phyloP scores from a whole-genome alignment of 2,888 invertebrate genomes.

The Drosophila ezoana region DNA sequence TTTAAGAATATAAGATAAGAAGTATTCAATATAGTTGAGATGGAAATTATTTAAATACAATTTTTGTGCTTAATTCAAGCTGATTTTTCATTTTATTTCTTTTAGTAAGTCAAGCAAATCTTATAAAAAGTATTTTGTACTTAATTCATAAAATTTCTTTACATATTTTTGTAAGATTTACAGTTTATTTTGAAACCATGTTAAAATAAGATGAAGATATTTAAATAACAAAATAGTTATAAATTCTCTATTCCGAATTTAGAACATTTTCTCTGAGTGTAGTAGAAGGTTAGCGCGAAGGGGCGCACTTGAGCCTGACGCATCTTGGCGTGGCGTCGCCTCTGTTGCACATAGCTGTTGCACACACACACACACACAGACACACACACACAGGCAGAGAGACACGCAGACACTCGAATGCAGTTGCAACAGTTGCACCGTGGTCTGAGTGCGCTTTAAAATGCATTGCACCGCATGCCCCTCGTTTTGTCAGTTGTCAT shows the following conservation, averaged over 20 bases:
- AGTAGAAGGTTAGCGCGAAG: neutral
- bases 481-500: conserved; percentile 50
- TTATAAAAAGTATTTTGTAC: too few relatives aligned
- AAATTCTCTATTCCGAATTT: neutral
- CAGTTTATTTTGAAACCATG: too few relatives aligned
- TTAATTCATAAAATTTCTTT: too few relatives aligned
- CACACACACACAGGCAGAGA: conserved; percentile 8
- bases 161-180: too few relatives aligned
- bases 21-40: too few relatives aligned
- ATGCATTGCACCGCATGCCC: conserved; percentile 33
- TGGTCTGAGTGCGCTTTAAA: conserved; percentile 42
- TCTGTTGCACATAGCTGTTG: conserved; percentile 41
- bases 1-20: too few relatives aligned
- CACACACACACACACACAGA: conserved; percentile 26
- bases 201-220: too few relatives aligned
- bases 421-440: conserved; percentile 57
- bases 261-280: neutral
- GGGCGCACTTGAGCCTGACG: conserved; percentile 43
- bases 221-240: too few relatives aligned
- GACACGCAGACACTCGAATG: conserved; percentile 11
- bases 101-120: too few relatives aligned
- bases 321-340: conserved; percentile 21
- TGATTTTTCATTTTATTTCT: too few relatives aligned
- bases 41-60: too few relatives aligned
- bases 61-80: too few relatives aligned